Base-by-base conservation (phyloP, 2,113 vertebrate genomes). In the Hippocampus abdominalis region DNA sequence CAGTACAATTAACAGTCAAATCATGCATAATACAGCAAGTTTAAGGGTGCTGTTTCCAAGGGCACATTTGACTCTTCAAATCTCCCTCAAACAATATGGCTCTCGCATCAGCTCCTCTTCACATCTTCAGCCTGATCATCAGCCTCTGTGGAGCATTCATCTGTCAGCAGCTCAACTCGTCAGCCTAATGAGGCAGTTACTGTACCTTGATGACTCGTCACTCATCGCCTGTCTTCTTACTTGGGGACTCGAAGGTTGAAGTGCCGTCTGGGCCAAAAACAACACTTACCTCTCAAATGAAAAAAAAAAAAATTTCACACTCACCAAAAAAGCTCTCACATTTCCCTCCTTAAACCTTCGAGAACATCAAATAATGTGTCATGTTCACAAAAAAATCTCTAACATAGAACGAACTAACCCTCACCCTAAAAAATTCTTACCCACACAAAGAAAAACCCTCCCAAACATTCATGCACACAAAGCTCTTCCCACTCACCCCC, bases 191-290 rank as follows among this genome's bases (percentile, higher is more conserved):
- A 70, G 74, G 64, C 78, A 75, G 79, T 81, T 74, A 53, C 51
- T 53, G 5, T 53, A 80, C 46, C 74, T 76, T 27, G 20, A 83
- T 59, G 78, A 13, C 71, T 68, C 70, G 78, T 81, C 80, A 86
- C 64, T 86, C 75, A 74, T 63, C 70, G 67, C 72, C 56, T 80
- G 66, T 64, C 44, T 46, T 72, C 66, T 54, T 60, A 68, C 70
- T 4, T 68, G 76, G 56, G 44, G 65, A 42, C 66, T 79, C 13
- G 11, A 18, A 18, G 9, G 7, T n/a, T n/a, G 1, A 53, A 9
- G 51, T 9, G 4, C 46, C 13, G 15, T 49, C 1, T 49, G n/a
- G 51, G 21, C 51, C 51, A 53, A 53, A 53, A 53, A 53, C n/a
- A 53, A 53, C 51, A 53, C 20, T 10, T 53, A 53, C 18, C 51